Evolutionary conservation across 2,797 vertebrate genomes (phyloP).

Genomic region (Cryptoprocta ferox): DNA sequence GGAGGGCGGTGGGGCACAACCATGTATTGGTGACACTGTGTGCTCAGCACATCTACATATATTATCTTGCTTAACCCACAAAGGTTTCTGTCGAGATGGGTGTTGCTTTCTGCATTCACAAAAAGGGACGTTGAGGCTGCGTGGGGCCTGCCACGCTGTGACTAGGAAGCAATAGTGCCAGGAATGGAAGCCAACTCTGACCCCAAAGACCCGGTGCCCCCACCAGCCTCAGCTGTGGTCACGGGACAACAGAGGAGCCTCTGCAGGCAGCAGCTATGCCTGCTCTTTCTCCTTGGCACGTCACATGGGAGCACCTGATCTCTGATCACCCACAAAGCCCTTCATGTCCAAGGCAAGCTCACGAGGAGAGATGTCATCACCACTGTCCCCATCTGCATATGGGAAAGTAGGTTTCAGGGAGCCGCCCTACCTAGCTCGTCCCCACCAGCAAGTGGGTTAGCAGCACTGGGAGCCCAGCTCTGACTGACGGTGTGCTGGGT

Average conservation of each 20-base stretch:
- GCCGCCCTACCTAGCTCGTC: not conserved
- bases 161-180: not conserved
- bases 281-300: not conserved
- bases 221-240: not conserved
- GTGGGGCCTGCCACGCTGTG: not conserved
- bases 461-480: too few species aligned
- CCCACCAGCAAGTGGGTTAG: not conserved
- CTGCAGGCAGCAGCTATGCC: not conserved
- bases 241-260: not conserved
- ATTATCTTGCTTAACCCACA: not conserved
- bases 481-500: not conserved
- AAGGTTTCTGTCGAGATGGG: not conserved
- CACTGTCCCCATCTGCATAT: not conserved
- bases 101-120: not conserved
- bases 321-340: not conserved
- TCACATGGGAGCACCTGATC: not conserved
- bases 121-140: not conserved
- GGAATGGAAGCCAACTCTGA: not conserved
- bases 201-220: not conserved
- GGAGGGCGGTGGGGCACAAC: not conserved
- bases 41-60: not conserved
- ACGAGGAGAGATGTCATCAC: not conserved
- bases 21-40: not conserved
- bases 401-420: not conserved
- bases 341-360: fast-evolving